Conservation (phyloP, 2,888 invertebrate species). For the Parthenolecanium corni region DNA sequence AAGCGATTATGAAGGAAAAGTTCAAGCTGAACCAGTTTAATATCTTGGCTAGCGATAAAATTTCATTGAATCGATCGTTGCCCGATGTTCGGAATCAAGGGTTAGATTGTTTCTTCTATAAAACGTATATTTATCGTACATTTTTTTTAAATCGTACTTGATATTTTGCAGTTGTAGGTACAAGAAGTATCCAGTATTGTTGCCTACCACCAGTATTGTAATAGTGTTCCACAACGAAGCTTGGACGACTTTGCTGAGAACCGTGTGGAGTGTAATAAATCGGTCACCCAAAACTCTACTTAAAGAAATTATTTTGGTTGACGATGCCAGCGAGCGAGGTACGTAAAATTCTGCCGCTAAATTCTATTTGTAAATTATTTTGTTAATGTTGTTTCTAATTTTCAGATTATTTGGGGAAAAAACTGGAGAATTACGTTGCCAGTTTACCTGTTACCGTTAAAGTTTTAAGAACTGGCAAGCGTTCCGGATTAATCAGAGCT, state of each 20-base stretch:
- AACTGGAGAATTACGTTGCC: constrained; percentile 79
- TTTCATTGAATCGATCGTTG: constrained; percentile 87
- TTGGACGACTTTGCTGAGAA: constrained; percentile 89
- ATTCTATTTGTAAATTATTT: too few species aligned
- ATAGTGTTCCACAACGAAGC: constrained; percentile 99
- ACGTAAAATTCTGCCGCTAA: constrained; percentile 31
- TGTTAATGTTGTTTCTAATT: constrained; percentile 29
- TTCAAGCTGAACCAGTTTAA: constrained; percentile 99
- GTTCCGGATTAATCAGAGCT: constrained; percentile 92
- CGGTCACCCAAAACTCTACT: constrained; percentile 78
- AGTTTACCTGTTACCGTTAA: constrained; percentile 74
- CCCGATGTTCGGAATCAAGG: constrained; percentile 86
- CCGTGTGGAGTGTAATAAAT: constrained; percentile 94
- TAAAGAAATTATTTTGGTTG: constrained; percentile 91
- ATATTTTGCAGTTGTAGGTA: constrained; percentile 55
- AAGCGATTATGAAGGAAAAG: constrained; percentile 80
- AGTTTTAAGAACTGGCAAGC: constrained; percentile 77
- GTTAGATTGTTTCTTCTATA: constrained; percentile 45
- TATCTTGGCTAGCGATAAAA: constrained; percentile 92
- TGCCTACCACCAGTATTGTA: constrained; percentile 91
- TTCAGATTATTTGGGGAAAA: constrained; percentile 73
- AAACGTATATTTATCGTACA: constrained; percentile 17
- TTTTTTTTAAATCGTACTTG: neutral
- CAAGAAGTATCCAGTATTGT: constrained; percentile 60
- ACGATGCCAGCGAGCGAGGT: constrained; percentile 94